These are phyloP conservation scores for Drosophila melanosoma DNA, from an alignment of 2,888 invertebrate species.

Conservation along the genomic window DNA sequence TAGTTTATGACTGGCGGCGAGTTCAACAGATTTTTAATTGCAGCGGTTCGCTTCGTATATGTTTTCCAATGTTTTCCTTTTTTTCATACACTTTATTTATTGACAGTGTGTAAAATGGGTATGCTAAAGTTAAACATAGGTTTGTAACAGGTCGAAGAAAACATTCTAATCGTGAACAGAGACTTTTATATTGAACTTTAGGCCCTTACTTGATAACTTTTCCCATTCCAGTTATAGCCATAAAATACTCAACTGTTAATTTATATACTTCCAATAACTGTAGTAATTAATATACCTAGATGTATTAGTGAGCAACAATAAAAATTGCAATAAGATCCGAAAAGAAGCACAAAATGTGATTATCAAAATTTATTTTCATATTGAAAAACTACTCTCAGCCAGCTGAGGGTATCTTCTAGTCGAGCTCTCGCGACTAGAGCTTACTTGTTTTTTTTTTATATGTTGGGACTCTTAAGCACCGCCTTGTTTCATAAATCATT, in stretches of 20 bases:
- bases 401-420: not conserved
- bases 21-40: conserved; percentile 76
- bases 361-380: not conserved
- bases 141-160: not conserved
- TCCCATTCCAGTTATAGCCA: not conserved
- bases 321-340: not conserved
- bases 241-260: not conserved
- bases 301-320: not conserved
- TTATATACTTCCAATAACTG: not conserved
- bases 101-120: not conserved
- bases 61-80: conserved; percentile 56
- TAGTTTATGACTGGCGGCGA: conserved; percentile 62
- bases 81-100: conserved; percentile 3
- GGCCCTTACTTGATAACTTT: not conserved
- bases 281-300: not conserved
- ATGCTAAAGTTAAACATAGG: not conserved
- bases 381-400: not conserved
- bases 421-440: not conserved
- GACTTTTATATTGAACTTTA: not conserved
- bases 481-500: conserved; percentile 62
- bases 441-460: conserved; percentile 23
- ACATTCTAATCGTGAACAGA: not conserved
- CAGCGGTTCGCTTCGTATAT: conserved; percentile 51
- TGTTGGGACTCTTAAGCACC: conserved; percentile 34
- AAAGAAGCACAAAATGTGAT: not conserved